A percentile compares a stretch with the other conserved stretches of the same genome.
phyloP scores from a whole-genome alignment of 2,888 invertebrate genomes.

The Drosophila pseudotalamancana region DNA sequence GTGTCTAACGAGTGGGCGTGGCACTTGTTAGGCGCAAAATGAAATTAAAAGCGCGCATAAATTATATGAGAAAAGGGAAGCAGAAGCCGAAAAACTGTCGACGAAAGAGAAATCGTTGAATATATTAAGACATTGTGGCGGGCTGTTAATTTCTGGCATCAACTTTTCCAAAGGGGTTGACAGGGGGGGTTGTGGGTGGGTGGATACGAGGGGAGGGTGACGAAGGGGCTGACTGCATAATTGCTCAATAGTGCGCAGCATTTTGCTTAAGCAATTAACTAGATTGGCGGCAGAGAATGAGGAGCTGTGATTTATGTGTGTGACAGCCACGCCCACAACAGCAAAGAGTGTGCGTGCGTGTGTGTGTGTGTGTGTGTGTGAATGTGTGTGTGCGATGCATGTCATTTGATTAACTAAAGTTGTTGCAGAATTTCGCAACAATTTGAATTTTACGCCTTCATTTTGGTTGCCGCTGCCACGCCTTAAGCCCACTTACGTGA shows the following conservation, averaged over 20 bases:
- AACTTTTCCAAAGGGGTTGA: conserved; percentile 50
- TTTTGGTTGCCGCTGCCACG: conserved; percentile 31
- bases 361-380: background rate
- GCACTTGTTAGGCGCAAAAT: conserved; percentile 74
- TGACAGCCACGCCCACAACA: conserved; percentile 15
- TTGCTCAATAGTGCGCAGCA: conserved; percentile 72
- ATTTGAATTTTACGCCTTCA: conserved; percentile 64
- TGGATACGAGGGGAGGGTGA: background rate
- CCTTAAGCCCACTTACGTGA: conserved; percentile 53
- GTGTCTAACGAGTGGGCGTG: conserved; percentile 55
- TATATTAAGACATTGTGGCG: conserved; percentile 74
- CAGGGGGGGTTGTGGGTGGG: background rate
- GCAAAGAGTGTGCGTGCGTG: background rate
- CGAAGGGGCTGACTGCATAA: conserved; percentile 49
- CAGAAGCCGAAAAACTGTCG: conserved; percentile 31
- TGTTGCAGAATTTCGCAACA: conserved; percentile 57
- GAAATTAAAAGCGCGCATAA: conserved; percentile 80
- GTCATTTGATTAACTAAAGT: conserved; percentile 73
- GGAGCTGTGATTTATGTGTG: conserved; percentile 64
- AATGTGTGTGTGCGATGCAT: conserved; percentile 37
- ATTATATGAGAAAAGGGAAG: conserved; percentile 57
- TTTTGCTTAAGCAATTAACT: conserved; percentile 75
- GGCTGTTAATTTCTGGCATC: conserved; percentile 51
- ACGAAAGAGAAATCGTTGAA: conserved; percentile 60
- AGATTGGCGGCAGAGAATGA: conserved; percentile 4